A percentile compares a stretch with the other conserved stretches of the same genome.
Evolutionary conservation across 2,888 invertebrate species (phyloP).

Genomic region (Cristatella mucedo): DNA sequence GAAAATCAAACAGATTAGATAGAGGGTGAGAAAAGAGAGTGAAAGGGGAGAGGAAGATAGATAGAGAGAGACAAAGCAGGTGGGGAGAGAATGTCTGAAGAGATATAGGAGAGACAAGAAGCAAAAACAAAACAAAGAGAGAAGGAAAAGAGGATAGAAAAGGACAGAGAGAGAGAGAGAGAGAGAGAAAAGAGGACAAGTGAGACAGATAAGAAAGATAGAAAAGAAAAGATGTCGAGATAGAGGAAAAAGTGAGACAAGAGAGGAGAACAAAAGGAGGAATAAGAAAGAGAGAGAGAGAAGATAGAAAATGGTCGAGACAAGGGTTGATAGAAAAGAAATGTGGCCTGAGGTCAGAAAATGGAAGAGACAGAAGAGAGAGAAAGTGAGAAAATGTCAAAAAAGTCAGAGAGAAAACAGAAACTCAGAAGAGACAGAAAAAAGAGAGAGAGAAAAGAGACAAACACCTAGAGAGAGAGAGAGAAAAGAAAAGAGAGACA

Average conservation of each 20-base stretch:
- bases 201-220: neutral
- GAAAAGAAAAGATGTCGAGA: neutral
- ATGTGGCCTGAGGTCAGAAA: neutral
- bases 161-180: neutral
- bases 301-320: neutral
- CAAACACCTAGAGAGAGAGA: neutral
- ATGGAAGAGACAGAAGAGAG: neutral
- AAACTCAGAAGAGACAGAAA: neutral
- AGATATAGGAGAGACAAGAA: no score
- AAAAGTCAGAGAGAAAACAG: neutral
- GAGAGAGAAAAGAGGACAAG: neutral
- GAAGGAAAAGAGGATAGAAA: neutral
- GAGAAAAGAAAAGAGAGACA: neutral
- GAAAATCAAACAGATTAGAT: no score
- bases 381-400: no score
- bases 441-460: slow-evolving; percentile 1
- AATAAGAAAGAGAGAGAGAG: no score
- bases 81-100: no score
- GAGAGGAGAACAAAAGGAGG: neutral
- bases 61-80: no score
- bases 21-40: no score
- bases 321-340: neutral
- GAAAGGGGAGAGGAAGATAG: no score
- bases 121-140: neutral
- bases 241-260: neutral